These are phyloP conservation scores for Drosophila pallidifrons DNA, from an alignment of 1,140 invertebrate species.

Conservation along the genomic window DNA sequence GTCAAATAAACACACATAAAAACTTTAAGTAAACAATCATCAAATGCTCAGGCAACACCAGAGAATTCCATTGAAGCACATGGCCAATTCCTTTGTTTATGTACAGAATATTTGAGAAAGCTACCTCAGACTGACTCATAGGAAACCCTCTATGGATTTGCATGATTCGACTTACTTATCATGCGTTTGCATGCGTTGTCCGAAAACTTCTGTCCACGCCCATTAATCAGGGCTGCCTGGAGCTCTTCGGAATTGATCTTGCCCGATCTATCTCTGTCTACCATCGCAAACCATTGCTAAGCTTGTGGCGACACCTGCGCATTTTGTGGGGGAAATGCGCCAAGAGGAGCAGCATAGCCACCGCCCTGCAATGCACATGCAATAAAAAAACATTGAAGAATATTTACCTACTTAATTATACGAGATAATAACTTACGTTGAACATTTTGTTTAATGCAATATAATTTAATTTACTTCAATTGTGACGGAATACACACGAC, in stretches of 20 bases:
- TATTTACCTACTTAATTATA: background rate
- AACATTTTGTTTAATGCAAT: constrained; percentile 53
- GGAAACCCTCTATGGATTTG: background rate
- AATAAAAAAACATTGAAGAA: background rate
- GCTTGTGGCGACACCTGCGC: constrained; percentile 87
- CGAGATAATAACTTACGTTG: constrained; percentile 55
- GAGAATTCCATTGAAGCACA: background rate
- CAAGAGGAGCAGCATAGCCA: constrained; percentile 75
- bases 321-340: constrained; percentile 81
- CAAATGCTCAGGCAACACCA: constrained; percentile 26
- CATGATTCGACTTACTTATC: constrained; percentile 89
- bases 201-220: constrained; percentile 94
- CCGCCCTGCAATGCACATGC: constrained; percentile 45
- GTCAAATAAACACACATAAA: constrained; percentile 46
- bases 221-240: constrained; percentile 93
- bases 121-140: constrained; percentile 14
- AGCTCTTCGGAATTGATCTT: constrained; percentile 92
- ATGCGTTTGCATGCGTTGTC: constrained; percentile 94
- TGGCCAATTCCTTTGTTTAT: constrained; percentile 28
- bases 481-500: constrained; percentile 19
- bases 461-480: constrained; percentile 27
- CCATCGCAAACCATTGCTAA: constrained; percentile 92
- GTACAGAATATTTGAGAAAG: constrained; percentile 2
- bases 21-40: constrained; percentile 54
- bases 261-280: constrained; percentile 93